Evolutionary conservation across 53 echinoderm and acorn worm species (phyloP), one percentile per base, ranked within the genome.

Genomic region (Temnopleurus reevesii): DNA sequence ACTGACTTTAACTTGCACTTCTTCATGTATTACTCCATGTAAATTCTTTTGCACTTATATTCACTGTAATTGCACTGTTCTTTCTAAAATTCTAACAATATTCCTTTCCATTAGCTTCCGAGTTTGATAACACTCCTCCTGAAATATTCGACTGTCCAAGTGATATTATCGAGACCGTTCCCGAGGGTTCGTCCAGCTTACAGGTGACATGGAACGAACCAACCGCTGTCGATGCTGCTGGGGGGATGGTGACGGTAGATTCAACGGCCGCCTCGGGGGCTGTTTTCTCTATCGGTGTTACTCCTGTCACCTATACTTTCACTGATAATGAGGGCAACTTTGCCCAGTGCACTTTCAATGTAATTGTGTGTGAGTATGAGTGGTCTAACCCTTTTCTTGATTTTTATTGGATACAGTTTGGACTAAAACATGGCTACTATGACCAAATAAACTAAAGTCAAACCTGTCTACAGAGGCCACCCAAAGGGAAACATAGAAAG

Each of bases 271-370:
- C 31, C 19, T 36, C 83, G 15, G 83, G 83, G 34, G 19, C 83
- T 28, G 83, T 83, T 23, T 83, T 83, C 55, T 83, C 83, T 30
- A 47, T 83, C 5, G 83, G 57, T 29, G 61, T 46, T 17, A 85
- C 86, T 5, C 59, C 86, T 25, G 86, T 85, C n/a, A 60, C 61
- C 6, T 85, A 85, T 53, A 60, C 86, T 23, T 85, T 85, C 86
- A 85, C 86, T 60, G 61, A 61, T 60, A 46, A 19, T 60, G 31
- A 28, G 2, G 59, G 61, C 45, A 85, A 60, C 45, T 9, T 23
- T 15, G 63, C 86, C 24, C 43, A 28, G 86, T 85, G 86, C 61
- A 59, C 59, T 13, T 85, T 85, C 45, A 85, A 59, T 60, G 46
- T 85, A 27, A 19, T 87, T 53, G 88, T 87, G 10, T 53, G 53